Conservation (phyloP, 2,797 vertebrate genomes). For the Arremon aurantiirostris region DNA sequence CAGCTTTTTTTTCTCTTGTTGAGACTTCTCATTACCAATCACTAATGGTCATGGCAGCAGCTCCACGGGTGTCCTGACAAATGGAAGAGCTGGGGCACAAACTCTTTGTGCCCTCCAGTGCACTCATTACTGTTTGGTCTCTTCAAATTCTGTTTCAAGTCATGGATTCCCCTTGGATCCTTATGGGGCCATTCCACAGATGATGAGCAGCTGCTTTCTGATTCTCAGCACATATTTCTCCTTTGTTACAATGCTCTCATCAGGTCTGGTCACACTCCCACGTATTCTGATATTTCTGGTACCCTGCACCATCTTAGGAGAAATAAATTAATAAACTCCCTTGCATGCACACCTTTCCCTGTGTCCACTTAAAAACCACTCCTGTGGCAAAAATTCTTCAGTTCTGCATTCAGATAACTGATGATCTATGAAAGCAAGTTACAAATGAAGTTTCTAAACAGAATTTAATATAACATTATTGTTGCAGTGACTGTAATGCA, state of each 20-base stretch:
- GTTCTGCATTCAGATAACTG: neutral
- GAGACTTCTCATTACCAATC: neutral
- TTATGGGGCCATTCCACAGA: neutral
- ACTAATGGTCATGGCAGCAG: neutral
- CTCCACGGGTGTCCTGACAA: neutral
- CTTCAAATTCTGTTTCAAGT: neutral
- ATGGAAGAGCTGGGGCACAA: neutral
- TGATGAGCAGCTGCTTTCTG: neutral
- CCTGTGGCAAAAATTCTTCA: neutral
- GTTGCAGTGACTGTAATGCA: neutral
- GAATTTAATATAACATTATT: neutral
- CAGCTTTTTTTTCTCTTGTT: neutral
- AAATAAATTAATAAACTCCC: neutral
- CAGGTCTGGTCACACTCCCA: neutral
- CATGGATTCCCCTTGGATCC: neutral
- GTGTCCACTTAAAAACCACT: neutral
- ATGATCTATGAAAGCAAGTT: neutral
- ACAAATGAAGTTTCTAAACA: neutral
- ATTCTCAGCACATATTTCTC: neutral
- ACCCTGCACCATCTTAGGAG: neutral
- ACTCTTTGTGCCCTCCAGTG: neutral
- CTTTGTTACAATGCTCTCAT: neutral
- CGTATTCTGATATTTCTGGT: neutral
- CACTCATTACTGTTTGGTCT: neutral
- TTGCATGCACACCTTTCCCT: neutral